Evolutionary conservation across 2,888 invertebrate species (phyloP).

Genomic region (Luffia ferchaultella): DNA sequence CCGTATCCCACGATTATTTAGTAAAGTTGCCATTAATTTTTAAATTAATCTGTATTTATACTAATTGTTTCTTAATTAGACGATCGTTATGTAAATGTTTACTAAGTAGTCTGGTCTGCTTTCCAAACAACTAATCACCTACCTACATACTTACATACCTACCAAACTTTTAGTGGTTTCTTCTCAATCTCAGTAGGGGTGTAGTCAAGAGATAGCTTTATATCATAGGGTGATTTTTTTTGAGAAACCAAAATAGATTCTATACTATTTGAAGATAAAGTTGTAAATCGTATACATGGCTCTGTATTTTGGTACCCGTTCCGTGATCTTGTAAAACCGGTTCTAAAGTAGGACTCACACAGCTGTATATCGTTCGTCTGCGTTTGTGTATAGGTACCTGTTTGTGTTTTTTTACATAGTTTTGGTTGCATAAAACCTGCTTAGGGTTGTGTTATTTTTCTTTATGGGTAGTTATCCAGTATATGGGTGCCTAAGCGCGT

Average conservation of each 20-base stretch:
- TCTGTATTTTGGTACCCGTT: background rate
- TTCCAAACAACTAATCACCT: too few relatives aligned
- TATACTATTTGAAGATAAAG: background rate
- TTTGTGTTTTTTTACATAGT: slow-evolving; percentile 48
- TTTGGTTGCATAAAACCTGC: slow-evolving; percentile 53
- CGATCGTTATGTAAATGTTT: too few relatives aligned
- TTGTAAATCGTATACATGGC: background rate
- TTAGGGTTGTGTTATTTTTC: slow-evolving; percentile 41
- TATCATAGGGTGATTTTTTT: background rate
- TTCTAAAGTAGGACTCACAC: slow-evolving; percentile 36
- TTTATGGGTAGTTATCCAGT: slow-evolving; percentile 26
- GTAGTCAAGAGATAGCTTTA: slow-evolving; percentile 11
- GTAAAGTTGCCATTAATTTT: too few relatives aligned
- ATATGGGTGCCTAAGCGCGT: slow-evolving; percentile 19
- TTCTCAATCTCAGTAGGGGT: slow-evolving; percentile 45
- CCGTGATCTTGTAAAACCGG: slow-evolving; percentile 31
- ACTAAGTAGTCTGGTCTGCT: too few relatives aligned
- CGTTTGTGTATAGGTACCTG: slow-evolving; percentile 34
- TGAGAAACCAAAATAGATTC: background rate
- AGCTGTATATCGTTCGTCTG: slow-evolving; percentile 41
- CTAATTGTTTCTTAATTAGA: too few relatives aligned
- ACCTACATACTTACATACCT: too few relatives aligned
- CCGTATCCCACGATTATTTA: too few relatives aligned
- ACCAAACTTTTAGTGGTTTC: slow-evolving; percentile 20
- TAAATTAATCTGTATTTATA: too few relatives aligned